These are phyloP conservation scores for Drosophila kikkawai DNA, from an alignment of 1,140 invertebrate species.

Conservation along the genomic window DNA sequence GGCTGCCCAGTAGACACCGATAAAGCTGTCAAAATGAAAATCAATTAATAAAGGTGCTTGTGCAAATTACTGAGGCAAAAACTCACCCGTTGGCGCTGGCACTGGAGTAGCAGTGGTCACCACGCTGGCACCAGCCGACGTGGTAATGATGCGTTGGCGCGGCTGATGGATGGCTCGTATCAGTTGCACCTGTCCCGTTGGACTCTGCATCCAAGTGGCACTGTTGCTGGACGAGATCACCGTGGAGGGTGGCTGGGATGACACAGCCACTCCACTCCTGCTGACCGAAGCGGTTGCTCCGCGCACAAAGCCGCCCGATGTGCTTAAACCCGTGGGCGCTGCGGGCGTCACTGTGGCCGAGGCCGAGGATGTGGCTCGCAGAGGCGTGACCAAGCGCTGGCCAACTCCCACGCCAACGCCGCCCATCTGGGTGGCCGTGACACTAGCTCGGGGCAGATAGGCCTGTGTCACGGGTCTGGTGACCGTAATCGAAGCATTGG, in stretches of 20 bases:
- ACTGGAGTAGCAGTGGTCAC: slow-evolving; percentile 63
- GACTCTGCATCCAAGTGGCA: slow-evolving; percentile 81
- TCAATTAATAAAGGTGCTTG: neutral
- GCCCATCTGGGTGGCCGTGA: slow-evolving; percentile 78
- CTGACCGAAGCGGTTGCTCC: slow-evolving; percentile 51
- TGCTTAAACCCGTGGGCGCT: slow-evolving; percentile 54
- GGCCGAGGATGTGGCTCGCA: slow-evolving; percentile 63
- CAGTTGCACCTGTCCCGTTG: slow-evolving; percentile 76
- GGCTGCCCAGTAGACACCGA: slow-evolving; percentile 59
- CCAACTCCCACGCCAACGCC: slow-evolving; percentile 60
- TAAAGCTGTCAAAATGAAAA: slow-evolving; percentile 21
- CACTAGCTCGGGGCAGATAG: slow-evolving; percentile 76
- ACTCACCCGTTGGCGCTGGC: slow-evolving; percentile 58
- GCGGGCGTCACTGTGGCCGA: slow-evolving; percentile 61
- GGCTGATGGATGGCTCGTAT: slow-evolving; percentile 80
- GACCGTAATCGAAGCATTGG: slow-evolving; percentile 83
- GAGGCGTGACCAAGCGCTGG: slow-evolving; percentile 72
- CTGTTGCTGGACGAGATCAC: slow-evolving; percentile 80
- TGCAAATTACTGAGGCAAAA: neutral
- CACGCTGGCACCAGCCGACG: slow-evolving; percentile 64
- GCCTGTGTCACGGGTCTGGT: slow-evolving; percentile 75
- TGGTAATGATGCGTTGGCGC: slow-evolving; percentile 78
- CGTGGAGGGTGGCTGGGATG: slow-evolving; percentile 74
- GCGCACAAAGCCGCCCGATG: slow-evolving; percentile 72
- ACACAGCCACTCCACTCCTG: slow-evolving; percentile 43